Evolutionary conservation across 2,113 vertebrate species (phyloP), one percentile per base, ranked within the genome.

Genomic region (Macquaria ambigua): DNA sequence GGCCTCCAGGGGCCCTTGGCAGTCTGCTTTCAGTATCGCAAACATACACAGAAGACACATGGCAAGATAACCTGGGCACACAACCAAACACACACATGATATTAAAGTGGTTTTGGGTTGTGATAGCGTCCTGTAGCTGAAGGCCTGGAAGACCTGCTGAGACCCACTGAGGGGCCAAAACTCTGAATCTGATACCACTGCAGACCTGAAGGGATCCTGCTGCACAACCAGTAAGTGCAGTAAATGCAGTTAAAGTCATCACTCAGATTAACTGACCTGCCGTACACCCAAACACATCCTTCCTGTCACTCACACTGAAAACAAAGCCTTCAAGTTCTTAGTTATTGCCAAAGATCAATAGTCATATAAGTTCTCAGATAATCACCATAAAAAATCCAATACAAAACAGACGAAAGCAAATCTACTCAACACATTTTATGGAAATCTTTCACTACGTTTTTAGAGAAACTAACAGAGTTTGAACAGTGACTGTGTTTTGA

Each of bases 1-100:
- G 21, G 59, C 64, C 74, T 85, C n/a, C n/a, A 31, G 80, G 53
- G 50, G 39, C 56, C 68, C 14, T 16, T 23, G 64, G 58, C 52
- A 28, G 9, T 21, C 43, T 55, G 23, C 39, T 12, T 8, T 67
- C 21, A 75, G 55, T 15, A 73, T 87, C 74, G 59, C 43, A 75
- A 25, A 72, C 79, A 76, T 39, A 53, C 18, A 8, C 28, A 69
- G 21, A 48, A 41, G 64, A 81, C 56, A 72, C 62, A 31, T 21
- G 56, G 64, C 53, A 62, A 58, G 62, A 56, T 18, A 77, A 81
- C 75, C 69, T 78, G 77, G 68, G 77, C 83, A 85, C 71, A 34
- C 31, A 4, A 68, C 56, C 86, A 85, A 59, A 79, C 62, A 56
- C 59, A 70, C 20, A 61, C 59, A 78, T 25, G 74, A 77, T 74